Evolutionary conservation across 2,113 vertebrate genomes (phyloP).

Genomic region (Hoplias malabaricus): DNA sequence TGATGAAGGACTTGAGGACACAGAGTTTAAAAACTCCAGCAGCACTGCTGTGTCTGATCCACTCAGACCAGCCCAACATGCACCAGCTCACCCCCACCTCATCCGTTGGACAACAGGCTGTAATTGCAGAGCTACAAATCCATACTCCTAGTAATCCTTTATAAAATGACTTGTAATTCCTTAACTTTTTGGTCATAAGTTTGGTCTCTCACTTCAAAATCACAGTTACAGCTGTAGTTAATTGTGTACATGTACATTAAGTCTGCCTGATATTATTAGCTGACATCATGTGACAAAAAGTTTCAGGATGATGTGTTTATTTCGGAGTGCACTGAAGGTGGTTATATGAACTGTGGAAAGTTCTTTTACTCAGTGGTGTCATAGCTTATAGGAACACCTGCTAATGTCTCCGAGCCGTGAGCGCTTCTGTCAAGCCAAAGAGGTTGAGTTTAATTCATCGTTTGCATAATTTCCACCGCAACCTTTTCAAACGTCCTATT

Average conservation of each 20-base stretch:
- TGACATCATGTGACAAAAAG: not conserved
- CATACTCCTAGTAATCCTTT: too few species aligned
- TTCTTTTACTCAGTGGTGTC: constrained; percentile 4
- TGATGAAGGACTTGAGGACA: too few species aligned
- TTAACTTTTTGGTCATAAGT: not conserved
- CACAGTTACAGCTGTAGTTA: not conserved
- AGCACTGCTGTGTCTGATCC: too few species aligned
- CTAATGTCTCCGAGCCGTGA: constrained; percentile 29
- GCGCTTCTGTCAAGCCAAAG: constrained; percentile 30
- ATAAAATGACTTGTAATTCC: too few species aligned
- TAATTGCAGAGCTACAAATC: too few species aligned
- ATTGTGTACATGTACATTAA: not conserved
- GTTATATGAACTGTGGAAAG: constrained; percentile 12
- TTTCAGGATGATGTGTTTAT: not conserved
- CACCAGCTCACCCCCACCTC: too few species aligned
- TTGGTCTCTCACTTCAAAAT: not conserved
- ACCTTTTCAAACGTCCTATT: constrained; percentile 64
- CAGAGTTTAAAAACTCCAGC: too few species aligned
- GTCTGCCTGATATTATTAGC: not conserved
- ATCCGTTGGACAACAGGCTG: too few species aligned
- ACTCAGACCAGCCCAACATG: too few species aligned
- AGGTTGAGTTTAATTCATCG: constrained; percentile 34
- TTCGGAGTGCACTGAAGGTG: not conserved
- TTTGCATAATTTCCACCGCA: constrained; percentile 50
- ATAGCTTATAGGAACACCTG: constrained; percentile 48